Evolutionary conservation across 2,888 invertebrate genomes (phyloP).

Genomic region (Drosophila sordidula): DNA sequence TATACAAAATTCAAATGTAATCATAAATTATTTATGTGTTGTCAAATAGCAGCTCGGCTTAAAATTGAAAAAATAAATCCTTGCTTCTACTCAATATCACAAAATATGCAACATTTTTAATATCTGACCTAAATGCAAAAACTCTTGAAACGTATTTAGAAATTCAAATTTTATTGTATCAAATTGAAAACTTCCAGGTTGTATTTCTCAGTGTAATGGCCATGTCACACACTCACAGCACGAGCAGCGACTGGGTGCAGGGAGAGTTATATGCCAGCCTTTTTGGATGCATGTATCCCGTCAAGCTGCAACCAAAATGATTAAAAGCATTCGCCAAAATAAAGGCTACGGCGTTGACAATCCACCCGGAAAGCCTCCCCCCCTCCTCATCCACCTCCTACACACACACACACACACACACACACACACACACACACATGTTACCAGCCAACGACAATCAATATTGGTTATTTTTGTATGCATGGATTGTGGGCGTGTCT

Average conservation of each 20-base stretch:
- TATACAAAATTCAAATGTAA: too few relatives aligned
- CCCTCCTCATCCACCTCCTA: not conserved
- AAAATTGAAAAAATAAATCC: not conserved
- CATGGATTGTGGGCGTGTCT: constrained; percentile 70
- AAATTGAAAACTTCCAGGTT: constrained; percentile 11
- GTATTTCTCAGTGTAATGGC: constrained; percentile 21
- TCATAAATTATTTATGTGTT: too few relatives aligned
- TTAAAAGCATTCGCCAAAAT: constrained; percentile 61
- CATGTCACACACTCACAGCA: not conserved
- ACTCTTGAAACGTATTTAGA: constrained; percentile 8
- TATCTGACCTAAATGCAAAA: constrained; percentile 7
- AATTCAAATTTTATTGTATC: constrained; percentile 19
- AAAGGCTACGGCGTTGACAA: constrained; percentile 49
- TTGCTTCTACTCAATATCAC: not conserved
- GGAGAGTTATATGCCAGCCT: constrained; percentile 26
- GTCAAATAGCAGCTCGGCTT: too few relatives aligned
- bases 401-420: too few relatives aligned
- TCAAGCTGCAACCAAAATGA: constrained; percentile 58
- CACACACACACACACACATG: too few relatives aligned
- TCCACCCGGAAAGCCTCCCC: constrained; percentile 8
- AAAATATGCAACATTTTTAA: constrained; percentile 10
- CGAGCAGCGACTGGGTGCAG: not conserved
- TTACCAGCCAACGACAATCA: constrained; percentile 61
- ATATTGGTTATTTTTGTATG: constrained; percentile 80
- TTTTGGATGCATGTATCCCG: constrained; percentile 53